A percentile compares a stretch with the other conserved stretches of the same genome.
Evolutionary conservation across 2,113 vertebrate species (phyloP).

Genomic region (Daubentonia madagascariensis): DNA sequence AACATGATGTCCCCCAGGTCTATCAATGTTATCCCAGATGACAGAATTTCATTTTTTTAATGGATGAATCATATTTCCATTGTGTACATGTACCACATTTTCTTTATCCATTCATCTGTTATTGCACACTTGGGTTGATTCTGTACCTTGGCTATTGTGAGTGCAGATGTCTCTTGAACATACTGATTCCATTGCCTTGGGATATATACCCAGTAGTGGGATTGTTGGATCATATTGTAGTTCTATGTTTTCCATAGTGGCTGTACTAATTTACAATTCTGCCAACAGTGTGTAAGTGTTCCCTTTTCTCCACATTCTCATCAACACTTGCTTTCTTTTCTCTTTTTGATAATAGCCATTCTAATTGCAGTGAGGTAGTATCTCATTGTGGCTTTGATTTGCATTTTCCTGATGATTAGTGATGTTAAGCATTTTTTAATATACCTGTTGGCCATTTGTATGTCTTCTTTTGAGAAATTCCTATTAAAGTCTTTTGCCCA

Average conservation of each 20-base stretch:
- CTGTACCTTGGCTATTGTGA: not conserved
- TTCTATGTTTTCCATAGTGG: not conserved
- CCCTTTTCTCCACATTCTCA: not conserved
- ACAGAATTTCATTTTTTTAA: not conserved
- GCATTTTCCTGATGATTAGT: not conserved
- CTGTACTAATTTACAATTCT: not conserved
- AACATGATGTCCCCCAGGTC: not conserved
- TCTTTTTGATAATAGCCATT: not conserved
- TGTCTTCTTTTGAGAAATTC: not conserved
- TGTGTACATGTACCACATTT: not conserved
- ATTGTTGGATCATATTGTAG: not conserved
- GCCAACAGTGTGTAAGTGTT: not conserved
- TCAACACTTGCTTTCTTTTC: not conserved
- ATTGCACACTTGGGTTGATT: not conserved
- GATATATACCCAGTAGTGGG: not conserved
- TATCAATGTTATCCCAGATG: not conserved
- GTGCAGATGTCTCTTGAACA: not conserved
- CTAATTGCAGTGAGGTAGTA: not conserved
- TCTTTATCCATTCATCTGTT: not conserved
- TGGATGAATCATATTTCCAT: not conserved
- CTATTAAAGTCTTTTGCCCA: not conserved
- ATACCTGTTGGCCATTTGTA: not conserved
- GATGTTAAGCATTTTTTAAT: not conserved
- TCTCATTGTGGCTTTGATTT: not conserved
- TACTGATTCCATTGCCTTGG: not conserved